Evolutionary conservation across 2,113 vertebrate genomes (phyloP).

Genomic region (Myotis brandtii): DNA sequence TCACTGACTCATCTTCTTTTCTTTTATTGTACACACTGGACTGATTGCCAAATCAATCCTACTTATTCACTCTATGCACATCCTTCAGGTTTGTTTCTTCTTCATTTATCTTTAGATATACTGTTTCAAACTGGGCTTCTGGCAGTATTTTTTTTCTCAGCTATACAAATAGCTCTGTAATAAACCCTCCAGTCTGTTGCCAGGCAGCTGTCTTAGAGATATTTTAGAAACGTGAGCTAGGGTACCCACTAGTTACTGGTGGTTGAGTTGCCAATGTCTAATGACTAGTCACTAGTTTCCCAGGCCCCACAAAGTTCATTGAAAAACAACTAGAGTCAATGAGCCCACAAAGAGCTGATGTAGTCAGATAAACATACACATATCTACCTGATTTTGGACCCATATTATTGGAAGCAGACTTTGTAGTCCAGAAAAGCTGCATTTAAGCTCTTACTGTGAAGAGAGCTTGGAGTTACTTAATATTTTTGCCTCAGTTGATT

Average conservation of each 20-base stretch:
- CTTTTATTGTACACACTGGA: neutral
- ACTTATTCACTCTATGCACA: neutral
- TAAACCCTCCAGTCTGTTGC: neutral
- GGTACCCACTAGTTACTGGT: neutral
- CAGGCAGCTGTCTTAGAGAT: neutral
- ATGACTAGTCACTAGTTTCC: neutral
- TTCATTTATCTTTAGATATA: neutral
- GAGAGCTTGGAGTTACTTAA: neutral
- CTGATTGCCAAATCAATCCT: conserved; percentile 20
- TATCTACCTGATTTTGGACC: neutral
- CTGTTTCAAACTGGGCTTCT: neutral
- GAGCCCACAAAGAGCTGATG: neutral
- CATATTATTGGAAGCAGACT: neutral
- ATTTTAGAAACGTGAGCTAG: neutral
- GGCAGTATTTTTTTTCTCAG: neutral
- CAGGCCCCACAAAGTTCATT: neutral
- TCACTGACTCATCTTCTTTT: conserved; percentile 10
- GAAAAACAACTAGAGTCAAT: neutral
- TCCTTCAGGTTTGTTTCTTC: neutral
- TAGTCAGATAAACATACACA: neutral
- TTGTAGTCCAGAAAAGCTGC: neutral
- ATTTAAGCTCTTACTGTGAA: neutral
- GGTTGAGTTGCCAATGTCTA: neutral
- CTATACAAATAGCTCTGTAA: neutral
- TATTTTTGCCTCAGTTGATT: neutral